Percentiles rank a stretch among this genome's conserved stretches.
Conservation (phyloP, 2,888 invertebrate genomes). For the Labia minor region DNA sequence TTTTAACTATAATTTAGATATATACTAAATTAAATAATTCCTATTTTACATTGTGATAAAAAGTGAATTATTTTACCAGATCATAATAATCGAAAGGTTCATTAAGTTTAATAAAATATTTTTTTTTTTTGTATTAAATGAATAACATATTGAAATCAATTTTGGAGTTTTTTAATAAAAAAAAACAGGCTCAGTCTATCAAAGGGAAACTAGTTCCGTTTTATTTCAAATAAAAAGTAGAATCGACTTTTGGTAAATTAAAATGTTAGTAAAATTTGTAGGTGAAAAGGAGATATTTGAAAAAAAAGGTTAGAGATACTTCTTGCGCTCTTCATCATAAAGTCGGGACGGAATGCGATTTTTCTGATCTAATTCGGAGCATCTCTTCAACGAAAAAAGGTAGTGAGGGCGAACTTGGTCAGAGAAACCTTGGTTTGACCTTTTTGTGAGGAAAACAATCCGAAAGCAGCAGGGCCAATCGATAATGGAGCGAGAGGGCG, state of each 20-base stretch:
- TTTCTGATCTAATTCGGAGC: not conserved
- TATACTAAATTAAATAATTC: too few species aligned
- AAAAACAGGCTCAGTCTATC: not conserved
- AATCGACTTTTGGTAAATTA: not conserved
- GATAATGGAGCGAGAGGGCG: not conserved
- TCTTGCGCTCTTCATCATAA: not conserved
- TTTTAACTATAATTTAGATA: too few species aligned
- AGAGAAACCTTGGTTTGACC: constrained; percentile 8
- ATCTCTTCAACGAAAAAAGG: not conserved
- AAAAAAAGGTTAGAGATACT: not conserved
- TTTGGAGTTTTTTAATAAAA: not conserved
- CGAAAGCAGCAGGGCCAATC: constrained; percentile 13
- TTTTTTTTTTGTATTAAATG: too few species aligned
- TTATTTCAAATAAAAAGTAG: not conserved
- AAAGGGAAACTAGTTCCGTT: not conserved
- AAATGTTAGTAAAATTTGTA: not conserved
- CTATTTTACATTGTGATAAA: too few species aligned
- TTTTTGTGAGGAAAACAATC: constrained; percentile 13
- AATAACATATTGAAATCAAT: too few species aligned
- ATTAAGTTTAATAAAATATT: too few species aligned
- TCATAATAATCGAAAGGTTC: too few species aligned
- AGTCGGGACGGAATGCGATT: not conserved
- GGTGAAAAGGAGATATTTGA: not conserved
- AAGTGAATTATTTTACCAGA: too few species aligned
- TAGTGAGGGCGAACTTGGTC: not conserved